These are phyloP conservation scores for Ormyrus nitidulus DNA, from an alignment of 2,888 invertebrate genomes.

Conservation along the genomic window DNA sequence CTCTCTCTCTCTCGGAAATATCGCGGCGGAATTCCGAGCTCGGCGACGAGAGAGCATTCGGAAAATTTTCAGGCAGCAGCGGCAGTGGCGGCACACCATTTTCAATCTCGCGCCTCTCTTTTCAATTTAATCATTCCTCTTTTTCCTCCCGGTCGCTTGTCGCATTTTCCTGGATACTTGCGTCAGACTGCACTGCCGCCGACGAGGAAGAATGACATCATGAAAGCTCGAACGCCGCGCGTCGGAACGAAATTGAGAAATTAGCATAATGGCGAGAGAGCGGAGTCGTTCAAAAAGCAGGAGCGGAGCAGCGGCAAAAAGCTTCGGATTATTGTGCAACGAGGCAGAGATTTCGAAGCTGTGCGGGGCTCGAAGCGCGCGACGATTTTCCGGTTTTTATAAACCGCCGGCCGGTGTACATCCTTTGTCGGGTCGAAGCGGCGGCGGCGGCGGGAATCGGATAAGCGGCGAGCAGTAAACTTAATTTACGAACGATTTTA, in stretches of 20 bases:
- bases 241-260: constrained; percentile 50
- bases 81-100: too few relatives aligned
- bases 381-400: not conserved
- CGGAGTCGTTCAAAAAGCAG: constrained; percentile 12
- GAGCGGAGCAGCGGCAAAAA: not conserved
- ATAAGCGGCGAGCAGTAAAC: too few relatives aligned
- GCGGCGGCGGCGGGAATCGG: constrained; percentile 8
- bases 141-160: not conserved
- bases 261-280: constrained; percentile 43
- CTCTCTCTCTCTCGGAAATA: too few relatives aligned
- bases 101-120: not conserved
- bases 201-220: constrained; percentile 52
- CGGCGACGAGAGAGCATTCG: too few relatives aligned
- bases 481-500: too few relatives aligned
- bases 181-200: not conserved
- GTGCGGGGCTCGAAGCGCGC: not conserved
- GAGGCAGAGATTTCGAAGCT: not conserved
- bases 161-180: constrained; percentile 34
- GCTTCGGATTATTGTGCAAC: constrained; percentile 18
- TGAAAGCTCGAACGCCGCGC: constrained; percentile 47
- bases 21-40: too few relatives aligned
- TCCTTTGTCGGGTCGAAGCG: constrained; percentile 3
- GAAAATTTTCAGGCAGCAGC: too few relatives aligned
- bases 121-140: not conserved
- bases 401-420: not conserved